Conservation (phyloP, 2,797 vertebrate genomes). For the Linurgus olivaceus region DNA sequence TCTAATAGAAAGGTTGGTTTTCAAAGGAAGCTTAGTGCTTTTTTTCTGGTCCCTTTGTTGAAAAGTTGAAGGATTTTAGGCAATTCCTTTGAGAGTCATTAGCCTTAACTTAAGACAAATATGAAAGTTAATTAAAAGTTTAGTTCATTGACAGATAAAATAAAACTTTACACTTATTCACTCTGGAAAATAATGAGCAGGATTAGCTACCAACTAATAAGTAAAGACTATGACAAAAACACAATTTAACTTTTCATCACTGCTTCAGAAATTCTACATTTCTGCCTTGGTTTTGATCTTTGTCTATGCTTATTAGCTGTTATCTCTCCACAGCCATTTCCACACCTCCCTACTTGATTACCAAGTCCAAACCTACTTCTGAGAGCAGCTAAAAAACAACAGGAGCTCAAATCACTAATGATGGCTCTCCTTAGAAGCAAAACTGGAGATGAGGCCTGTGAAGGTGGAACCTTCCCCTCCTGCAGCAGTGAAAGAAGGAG, state of each 20-base stretch:
- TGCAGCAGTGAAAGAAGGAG: neutral
- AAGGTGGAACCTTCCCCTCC: neutral
- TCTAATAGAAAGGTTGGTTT: neutral
- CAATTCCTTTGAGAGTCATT: slow-evolving; percentile 45
- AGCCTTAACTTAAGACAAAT: slow-evolving; percentile 38
- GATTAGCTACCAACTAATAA: slow-evolving; percentile 22
- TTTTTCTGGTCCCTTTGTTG: slow-evolving; percentile 3
- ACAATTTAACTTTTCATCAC: slow-evolving; percentile 1
- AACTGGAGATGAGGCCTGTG: neutral
- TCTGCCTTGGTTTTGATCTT: slow-evolving; percentile 8
- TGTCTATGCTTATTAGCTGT: neutral
- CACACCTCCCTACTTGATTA: slow-evolving; percentile 17
- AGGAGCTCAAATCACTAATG: neutral
- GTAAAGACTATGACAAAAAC: neutral
- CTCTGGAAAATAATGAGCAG: slow-evolving; percentile 39
- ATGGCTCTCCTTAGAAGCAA: neutral
- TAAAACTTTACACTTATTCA: slow-evolving; percentile 31
- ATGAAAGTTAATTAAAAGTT: slow-evolving; percentile 65
- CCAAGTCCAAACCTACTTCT: neutral
- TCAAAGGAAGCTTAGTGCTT: slow-evolving; percentile 10
- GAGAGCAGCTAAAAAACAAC: neutral
- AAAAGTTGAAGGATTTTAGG: slow-evolving; percentile 37
- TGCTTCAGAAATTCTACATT: neutral
- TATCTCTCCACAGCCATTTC: neutral
- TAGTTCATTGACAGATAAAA: slow-evolving; percentile 51